Evolutionary conservation across 2,888 invertebrate species (phyloP), one percentile per base, ranked within the genome.

Genomic region (Drosophila mimica): DNA sequence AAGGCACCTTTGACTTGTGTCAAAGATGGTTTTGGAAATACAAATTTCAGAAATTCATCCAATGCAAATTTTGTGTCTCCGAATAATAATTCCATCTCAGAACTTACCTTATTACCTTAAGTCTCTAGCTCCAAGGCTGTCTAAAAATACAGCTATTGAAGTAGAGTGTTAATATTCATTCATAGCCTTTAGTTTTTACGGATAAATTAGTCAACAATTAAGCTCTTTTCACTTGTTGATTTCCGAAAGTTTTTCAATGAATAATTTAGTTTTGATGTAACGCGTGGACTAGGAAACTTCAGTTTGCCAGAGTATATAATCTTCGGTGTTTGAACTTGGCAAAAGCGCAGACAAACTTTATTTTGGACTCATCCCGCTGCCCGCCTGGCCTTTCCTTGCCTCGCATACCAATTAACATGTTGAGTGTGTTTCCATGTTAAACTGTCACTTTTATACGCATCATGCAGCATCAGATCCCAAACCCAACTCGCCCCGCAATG

Each of bases 401-500:
- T 53, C 61, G 65, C 76, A 76, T 75, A 79, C 81, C 84, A 85
- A 85, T 85, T 85, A 85, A 87, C 88, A 84, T 81, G 78, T 81
- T 84, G 75, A 85, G 84, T 84, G 88, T 79, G 74, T 85, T 85
- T 85, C 66, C 84, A 85, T 85, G 84, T 85, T 79, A 70, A 76
- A 82, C 88, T 85, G 84, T 87, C 84, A 84, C 82, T 85, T 84
- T 79, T 82, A 70, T 76, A 80, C 82, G 78, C 84, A 83, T 79
- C 82, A 79, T 83, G 82, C 82, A 69, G 77, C 75, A 52, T 51
- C 67, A 70, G 30, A 28, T n/a, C 62, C 51, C 53, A 62, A 57
- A 48, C 70, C 67, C 53, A 57, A 65, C 53, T 61, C 60, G 72
- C 66, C 57, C 40, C 54, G 40, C 62, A 68, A 67, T 71, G 63